Conservation (phyloP, 92 coral and sea anemone genomes). For the Palythoa caribaeorum region DNA sequence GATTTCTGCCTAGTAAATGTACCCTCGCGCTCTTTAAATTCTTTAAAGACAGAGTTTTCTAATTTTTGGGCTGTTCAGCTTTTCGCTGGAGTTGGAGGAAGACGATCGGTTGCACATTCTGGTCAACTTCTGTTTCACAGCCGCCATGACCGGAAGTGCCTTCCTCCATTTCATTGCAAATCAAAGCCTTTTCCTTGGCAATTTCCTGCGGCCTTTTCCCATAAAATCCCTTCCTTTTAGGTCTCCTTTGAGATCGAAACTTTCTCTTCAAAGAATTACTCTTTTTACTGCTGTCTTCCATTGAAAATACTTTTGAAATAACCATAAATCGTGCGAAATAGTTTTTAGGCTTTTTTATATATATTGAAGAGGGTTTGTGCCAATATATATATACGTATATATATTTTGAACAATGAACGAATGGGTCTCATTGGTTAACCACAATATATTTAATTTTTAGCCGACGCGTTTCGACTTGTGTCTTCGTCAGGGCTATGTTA, state of each 20-base stretch:
- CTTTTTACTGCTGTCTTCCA: conserved; percentile 32
- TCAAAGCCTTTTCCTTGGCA: conserved; percentile 15
- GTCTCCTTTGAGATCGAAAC: conserved; percentile 32
- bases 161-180: background rate
- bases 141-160: background rate
- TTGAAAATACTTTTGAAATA: background rate
- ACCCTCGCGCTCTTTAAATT: background rate
- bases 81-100: conserved; percentile 15
- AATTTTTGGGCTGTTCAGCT: background rate
- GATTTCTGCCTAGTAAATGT: background rate
- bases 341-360: too few species aligned
- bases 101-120: conserved; percentile 18
- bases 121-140: conserved; percentile 2
- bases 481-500: too few species aligned
- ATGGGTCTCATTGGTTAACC: too few species aligned
- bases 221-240: conserved; percentile 21
- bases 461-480: background rate
- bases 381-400: too few species aligned
- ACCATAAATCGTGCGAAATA: background rate
- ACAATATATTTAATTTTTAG: background rate
- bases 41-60: background rate
- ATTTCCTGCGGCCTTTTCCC: conserved; percentile 34
- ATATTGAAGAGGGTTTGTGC: too few species aligned
- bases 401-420: too few species aligned
- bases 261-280: conserved; percentile 33